Evolutionary conservation across 2,888 invertebrate genomes (phyloP), one percentile per base, ranked within the genome.

Genomic region (Machimus rusticus): DNA sequence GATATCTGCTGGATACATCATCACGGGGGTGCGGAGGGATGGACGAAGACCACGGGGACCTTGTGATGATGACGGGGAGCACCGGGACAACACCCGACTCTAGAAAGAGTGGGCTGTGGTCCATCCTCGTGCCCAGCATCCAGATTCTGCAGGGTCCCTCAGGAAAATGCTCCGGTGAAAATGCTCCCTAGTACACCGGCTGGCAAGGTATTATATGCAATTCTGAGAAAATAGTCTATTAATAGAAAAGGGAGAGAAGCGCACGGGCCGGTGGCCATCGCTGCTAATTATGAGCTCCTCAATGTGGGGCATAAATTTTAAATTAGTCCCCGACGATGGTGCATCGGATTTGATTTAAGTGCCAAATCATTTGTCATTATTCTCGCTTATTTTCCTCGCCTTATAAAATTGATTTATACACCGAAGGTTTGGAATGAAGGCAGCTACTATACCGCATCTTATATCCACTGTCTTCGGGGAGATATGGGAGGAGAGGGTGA

Each of bases 361-460:
- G 86, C 86, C 86, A 86, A 74, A 86, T 86, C 86, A 86, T 86
- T 86, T 86, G 74, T 76, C 74, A 74, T 86, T 46, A 46, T 86
- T 86, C 74, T 43, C 86, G 86, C 51, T 66, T 84, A 84, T 84
- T 84, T 66, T 84, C 84, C 6, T 43, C 84, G 84, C 84, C 74
- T 39, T 46, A 39, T 84, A 66, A 84, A 84, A 23, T 34, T 82
- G 55, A 82, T 82, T 82, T 79, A 79, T 46, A 14, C 43, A 19
- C 12, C 43, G 28, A 46, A 46, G 28, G 43, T 79, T 28, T 28
- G n/a, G 14, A 39, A 51, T 16, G 43, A 5, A 14, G 43, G 76
- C 37, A 1, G 1, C 28, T 37, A n/a, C 37, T 31, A 14, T 74
- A 46, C 43, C 16, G 3, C 43, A 46, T 14, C 43, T 14, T 3